Evolutionary conservation across 2,797 vertebrate genomes (phyloP), one percentile per base, ranked within the genome.

Genomic region (Epinephelus coioides): DNA sequence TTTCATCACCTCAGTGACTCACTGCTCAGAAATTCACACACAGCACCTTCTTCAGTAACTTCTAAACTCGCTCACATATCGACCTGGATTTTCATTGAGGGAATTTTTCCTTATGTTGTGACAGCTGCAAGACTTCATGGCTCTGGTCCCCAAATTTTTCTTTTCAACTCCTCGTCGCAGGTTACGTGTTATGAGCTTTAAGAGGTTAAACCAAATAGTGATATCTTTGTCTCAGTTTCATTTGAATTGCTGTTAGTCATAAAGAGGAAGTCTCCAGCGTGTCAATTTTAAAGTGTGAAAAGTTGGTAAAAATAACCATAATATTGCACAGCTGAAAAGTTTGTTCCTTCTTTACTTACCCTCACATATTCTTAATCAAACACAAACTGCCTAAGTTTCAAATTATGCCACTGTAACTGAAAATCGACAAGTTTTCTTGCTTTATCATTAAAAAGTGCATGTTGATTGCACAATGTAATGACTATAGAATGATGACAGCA

Each of bases 1-100:
- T 79, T 89, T 90, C 83, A 88, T 90, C 86, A 89, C 55, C 70
- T 77, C 44, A 17, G 65, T 91, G 89, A 93, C 83, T 93, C 93
- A 91, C 44, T 2, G 44, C 60, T 66, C 76, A 76, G 49, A 82
- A 27, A 79, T 76, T 21, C 55, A 50, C 64, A 69, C 53, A 54
- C 49, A 25, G 13, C 15, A 12, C n/a, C 25, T 47, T 34, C 43
- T 23, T 49, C 19, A 19, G 54, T 57, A n/a, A 51, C 69, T 18
- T 74, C 14, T 47, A 46, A 11, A 14, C 3, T 25, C 14, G 15
- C 5, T 60, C 4, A 56, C 54, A 66, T 27, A 47, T n/a, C 17
- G 3, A 21, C 25, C 8, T 11, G 38, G 18, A 15, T 50, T 56
- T 51, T 25, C 1, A 30, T 46, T 74, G 2, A 10, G 11, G 14